Conservation (phyloP, 2,888 invertebrate species). For the Xanthorhoe designata region DNA sequence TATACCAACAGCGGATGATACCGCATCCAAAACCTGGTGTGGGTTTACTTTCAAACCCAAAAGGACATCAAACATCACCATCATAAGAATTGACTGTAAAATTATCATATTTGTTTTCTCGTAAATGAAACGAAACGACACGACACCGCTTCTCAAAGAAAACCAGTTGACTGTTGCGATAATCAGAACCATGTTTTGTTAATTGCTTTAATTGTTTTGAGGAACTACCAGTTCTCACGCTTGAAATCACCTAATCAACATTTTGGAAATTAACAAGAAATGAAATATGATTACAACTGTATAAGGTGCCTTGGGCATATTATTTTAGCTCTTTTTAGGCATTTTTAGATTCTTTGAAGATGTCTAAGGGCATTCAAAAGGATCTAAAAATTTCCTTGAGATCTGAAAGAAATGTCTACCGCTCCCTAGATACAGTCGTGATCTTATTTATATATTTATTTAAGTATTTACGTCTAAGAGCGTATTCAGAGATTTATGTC, state of each 20-base stretch:
- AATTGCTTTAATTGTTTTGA: constrained; percentile 23
- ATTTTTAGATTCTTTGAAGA: no score
- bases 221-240: neutral
- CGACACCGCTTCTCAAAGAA: neutral
- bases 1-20: constrained; percentile 3
- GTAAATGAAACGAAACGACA: neutral
- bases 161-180: neutral
- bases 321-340: no score
- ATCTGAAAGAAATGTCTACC: no score
- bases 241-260: no score
- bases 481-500: no score
- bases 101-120: constrained; percentile 6
- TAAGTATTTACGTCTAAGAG: no score
- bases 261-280: neutral
- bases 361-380: no score
- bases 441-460: no score
- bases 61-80: constrained; percentile 2
- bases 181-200: constrained; percentile 20
- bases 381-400: no score
- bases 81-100: constrained; percentile 1
- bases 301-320: no score
- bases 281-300: no score
- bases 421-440: no score
- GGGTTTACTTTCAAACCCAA: neutral
- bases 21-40: neutral